Evolutionary conservation across 2,113 vertebrate genomes (phyloP).

Genomic region (Salvelinus sp.): DNA sequence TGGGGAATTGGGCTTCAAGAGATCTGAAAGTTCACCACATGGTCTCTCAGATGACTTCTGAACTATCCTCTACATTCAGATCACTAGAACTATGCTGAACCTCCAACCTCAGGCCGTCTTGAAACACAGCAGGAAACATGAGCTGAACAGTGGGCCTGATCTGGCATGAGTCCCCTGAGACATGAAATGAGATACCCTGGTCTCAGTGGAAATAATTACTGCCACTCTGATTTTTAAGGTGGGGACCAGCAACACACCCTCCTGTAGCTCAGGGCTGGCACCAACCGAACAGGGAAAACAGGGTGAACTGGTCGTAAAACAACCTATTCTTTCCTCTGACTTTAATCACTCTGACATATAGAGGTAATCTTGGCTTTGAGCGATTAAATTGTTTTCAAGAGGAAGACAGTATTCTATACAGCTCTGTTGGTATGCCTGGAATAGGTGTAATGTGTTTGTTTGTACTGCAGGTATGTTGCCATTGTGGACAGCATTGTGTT

Average conservation of each 20-base stretch:
- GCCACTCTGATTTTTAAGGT: neutral
- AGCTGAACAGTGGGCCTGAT: constrained; percentile 21
- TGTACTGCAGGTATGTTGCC: neutral
- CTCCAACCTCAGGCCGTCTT: neutral
- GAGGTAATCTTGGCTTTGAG: constrained; percentile 6
- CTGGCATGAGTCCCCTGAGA: neutral
- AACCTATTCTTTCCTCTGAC: constrained; percentile 14
- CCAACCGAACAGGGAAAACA: constrained; percentile 21
- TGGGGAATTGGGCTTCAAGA: neutral
- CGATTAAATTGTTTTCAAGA: neutral
- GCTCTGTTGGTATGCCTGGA: neutral
- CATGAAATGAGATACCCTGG: neutral
- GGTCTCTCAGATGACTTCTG: neutral
- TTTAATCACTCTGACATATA: constrained; percentile 19
- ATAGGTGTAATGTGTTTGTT: neutral
- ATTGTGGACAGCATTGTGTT: neutral
- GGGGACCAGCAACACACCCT: neutral
- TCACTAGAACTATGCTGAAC: neutral
- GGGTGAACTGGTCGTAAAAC: constrained; percentile 25
- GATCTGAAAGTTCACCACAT: neutral
- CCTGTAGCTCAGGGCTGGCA: neutral
- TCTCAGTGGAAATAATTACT: neutral
- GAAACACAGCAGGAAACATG: constrained; percentile 20
- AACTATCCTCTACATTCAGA: neutral
- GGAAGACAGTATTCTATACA: neutral